Percentiles rank a stretch among this genome's conserved stretches.
These are phyloP conservation scores for Drosophila parthenogenetica DNA, from an alignment of 2,888 invertebrate species.

Conservation along the genomic window DNA sequence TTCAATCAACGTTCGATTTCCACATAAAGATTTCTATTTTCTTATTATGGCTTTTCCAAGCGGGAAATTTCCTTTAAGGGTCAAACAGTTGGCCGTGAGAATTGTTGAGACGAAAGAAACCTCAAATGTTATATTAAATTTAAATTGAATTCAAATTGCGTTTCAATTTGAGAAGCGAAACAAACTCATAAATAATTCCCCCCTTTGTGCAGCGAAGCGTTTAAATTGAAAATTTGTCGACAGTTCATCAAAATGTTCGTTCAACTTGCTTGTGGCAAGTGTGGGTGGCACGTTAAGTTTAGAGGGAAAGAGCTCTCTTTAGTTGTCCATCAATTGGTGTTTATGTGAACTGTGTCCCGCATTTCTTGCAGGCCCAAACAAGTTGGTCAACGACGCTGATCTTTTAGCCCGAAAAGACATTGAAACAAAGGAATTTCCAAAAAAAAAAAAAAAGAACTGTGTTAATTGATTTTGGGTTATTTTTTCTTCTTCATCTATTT, in stretches of 20 bases:
- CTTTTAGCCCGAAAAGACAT: slow-evolving; percentile 24
- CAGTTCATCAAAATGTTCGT: slow-evolving; percentile 50
- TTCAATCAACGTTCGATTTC: too few relatives aligned
- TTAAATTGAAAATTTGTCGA: slow-evolving; percentile 71
- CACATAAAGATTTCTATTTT: neutral
- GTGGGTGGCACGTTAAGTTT: slow-evolving; percentile 45
- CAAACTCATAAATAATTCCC: slow-evolving; percentile 51
- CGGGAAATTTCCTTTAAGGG: neutral
- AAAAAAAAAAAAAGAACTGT: slow-evolving; percentile 15
- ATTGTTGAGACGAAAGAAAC: neutral
- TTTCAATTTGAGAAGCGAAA: slow-evolving; percentile 23
- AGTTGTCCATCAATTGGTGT: slow-evolving; percentile 40
- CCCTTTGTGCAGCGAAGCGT: slow-evolving; percentile 59
- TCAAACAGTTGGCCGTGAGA: slow-evolving; percentile 24
- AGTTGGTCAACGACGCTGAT: slow-evolving; percentile 4
- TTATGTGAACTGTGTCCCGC: slow-evolving; percentile 43
- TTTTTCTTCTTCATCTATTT: neutral
- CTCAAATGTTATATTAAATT: slow-evolving; percentile 10
- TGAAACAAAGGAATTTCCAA: slow-evolving; percentile 44
- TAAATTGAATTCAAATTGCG: slow-evolving; percentile 37
- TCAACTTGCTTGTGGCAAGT: slow-evolving; percentile 11
- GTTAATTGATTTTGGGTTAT: slow-evolving; percentile 53
- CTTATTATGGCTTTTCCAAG: neutral
- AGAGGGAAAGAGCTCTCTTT: slow-evolving; percentile 11
- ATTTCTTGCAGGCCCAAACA: slow-evolving; percentile 22